Percentiles rank a stretch among this genome's conserved stretches.
These are phyloP conservation scores for Eretmochelys imbricata DNA, from an alignment of 2,113 vertebrate genomes.

Conservation along the genomic window DNA sequence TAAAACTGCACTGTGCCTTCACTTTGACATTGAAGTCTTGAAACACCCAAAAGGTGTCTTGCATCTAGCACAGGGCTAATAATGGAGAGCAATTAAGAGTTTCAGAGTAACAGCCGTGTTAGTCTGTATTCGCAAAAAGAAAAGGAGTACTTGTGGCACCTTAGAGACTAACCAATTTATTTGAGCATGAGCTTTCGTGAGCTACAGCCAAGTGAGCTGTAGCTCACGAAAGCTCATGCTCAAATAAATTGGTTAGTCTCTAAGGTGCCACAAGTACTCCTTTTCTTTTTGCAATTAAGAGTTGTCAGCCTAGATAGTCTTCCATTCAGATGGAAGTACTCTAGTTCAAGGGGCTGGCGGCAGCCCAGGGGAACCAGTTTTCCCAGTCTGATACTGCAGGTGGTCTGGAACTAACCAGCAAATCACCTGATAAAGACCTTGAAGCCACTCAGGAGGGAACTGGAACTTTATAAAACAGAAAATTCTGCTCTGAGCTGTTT, in stretches of 20 bases:
- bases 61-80: not conserved
- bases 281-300: not conserved
- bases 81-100: not conserved
- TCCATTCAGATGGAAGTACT: not conserved
- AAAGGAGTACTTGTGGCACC: no score
- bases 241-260: no score
- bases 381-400: not conserved
- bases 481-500: not conserved
- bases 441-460: not conserved
- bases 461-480: not conserved
- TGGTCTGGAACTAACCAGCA: not conserved
- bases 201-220: no score
- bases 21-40: not conserved
- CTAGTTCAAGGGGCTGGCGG: not conserved
- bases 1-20: not conserved
- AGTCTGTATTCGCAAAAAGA: no score
- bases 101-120: no score
- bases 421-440: not conserved
- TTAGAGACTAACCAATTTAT: no score
- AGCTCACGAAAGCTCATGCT: no score
- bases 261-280: no score
- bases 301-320: not conserved
- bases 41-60: not conserved
- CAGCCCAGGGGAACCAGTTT: not conserved
- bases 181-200: no score